Evolutionary conservation across 1,140 invertebrate species (phyloP).

Genomic region (Penaeus japonicus): DNA sequence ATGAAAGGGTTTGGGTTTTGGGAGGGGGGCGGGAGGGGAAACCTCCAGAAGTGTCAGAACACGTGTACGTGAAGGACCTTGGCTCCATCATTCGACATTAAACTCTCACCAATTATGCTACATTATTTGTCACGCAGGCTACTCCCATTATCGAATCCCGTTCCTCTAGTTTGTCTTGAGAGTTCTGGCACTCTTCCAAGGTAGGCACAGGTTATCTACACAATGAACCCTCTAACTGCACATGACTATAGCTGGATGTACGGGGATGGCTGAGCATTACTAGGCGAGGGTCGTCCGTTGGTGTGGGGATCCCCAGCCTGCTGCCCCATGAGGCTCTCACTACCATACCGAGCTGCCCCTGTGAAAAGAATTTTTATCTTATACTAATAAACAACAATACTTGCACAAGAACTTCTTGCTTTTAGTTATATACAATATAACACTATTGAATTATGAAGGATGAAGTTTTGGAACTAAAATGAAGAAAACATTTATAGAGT

Average conservation of each 20-base stretch:
- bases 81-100: too few relatives aligned
- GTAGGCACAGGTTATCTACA: conserved; percentile 50
- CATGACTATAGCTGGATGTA: conserved; percentile 51
- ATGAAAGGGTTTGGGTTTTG: too few relatives aligned
- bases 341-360: conserved; percentile 56
- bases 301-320: conserved; percentile 45
- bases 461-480: too few relatives aligned
- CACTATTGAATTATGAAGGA: too few relatives aligned
- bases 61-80: too few relatives aligned
- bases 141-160: background rate
- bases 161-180: background rate
- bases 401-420: background rate
- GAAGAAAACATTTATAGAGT: too few relatives aligned
- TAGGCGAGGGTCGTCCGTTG: conserved; percentile 50
- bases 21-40: too few relatives aligned
- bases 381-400: background rate
- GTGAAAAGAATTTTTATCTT: background rate
- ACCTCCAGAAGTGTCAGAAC: too few relatives aligned
- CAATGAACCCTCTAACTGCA: conserved; percentile 47
- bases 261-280: conserved; percentile 41
- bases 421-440: background rate
- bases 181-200: conserved; percentile 50
- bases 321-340: conserved; percentile 39
- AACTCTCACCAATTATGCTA: too few relatives aligned
- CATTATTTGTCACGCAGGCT: too few relatives aligned